Conservation (phyloP, 2,113 vertebrate genomes). For the Pungitius pungitius region DNA sequence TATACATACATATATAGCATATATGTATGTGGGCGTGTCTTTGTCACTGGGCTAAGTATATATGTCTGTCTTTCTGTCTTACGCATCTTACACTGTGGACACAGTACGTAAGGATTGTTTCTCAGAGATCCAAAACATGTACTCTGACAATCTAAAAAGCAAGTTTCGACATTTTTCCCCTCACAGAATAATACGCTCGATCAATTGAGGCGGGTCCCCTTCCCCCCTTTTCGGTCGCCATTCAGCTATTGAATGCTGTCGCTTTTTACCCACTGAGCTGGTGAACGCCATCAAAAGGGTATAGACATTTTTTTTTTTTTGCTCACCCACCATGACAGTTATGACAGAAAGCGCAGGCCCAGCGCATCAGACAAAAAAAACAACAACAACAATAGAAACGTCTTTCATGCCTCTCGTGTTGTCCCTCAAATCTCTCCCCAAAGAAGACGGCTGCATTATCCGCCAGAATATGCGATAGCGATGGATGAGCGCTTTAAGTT, state of each 20-base stretch:
- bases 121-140: slow-evolving; percentile 17
- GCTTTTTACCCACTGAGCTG: slow-evolving; percentile 47
- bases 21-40: background rate
- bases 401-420: background rate
- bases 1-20: no score
- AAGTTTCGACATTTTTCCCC: slow-evolving; percentile 14
- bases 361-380: slow-evolving; percentile 17
- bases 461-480: slow-evolving; percentile 17
- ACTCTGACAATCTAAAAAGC: slow-evolving; percentile 16
- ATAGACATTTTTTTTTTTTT: slow-evolving; percentile 15
- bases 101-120: background rate
- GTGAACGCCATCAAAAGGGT: slow-evolving; percentile 46
- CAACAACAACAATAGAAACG: slow-evolving; percentile 8
- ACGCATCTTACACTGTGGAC: background rate
- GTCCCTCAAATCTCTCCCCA: slow-evolving; percentile 2
- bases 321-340: slow-evolving; percentile 36
- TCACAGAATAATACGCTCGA: slow-evolving; percentile 34
- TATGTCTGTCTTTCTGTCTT: background rate
- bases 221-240: slow-evolving; percentile 25
- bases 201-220: slow-evolving; percentile 33
- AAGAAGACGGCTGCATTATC: slow-evolving; percentile 4
- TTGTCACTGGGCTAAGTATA: background rate
- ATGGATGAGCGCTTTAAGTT: slow-evolving; percentile 37
- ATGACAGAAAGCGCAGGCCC: slow-evolving; percentile 12
- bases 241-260: slow-evolving; percentile 46